These are phyloP conservation scores for Celastrina argiolus DNA, from an alignment of 2,888 invertebrate genomes.

Conservation along the genomic window DNA sequence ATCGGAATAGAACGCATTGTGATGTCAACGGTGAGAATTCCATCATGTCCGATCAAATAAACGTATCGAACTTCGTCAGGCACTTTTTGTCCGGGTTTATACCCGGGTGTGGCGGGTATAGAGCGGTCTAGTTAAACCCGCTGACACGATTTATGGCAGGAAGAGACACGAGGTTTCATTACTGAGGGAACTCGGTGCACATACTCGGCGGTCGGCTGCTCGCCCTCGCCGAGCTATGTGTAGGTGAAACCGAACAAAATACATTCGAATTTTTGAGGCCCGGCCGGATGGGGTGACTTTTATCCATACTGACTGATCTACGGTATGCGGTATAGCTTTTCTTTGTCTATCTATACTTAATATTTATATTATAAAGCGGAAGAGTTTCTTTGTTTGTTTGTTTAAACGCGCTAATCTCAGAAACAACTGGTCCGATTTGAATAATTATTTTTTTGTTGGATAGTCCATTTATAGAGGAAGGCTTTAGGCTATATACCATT, in stretches of 20 bases:
- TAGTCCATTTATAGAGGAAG: too few relatives aligned
- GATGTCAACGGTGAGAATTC: neutral
- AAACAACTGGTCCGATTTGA: too few relatives aligned
- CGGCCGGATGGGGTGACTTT: neutral
- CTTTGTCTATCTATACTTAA: too few relatives aligned
- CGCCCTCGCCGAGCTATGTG: neutral
- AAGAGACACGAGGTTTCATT: neutral
- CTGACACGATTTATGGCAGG: conserved; percentile 10
- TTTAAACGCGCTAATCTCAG: too few relatives aligned
- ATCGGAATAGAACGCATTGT: too few relatives aligned
- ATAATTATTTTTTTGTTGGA: too few relatives aligned
- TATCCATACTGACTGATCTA: neutral
- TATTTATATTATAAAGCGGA: too few relatives aligned
- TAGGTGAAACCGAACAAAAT: neutral
- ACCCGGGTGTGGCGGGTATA: neutral
- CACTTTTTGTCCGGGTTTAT: neutral
- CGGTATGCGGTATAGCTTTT: neutral
- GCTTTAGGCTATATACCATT: too few relatives aligned
- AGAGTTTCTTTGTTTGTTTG: too few relatives aligned
- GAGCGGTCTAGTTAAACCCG: neutral
- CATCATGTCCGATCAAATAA: neutral
- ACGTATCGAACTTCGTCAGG: neutral
- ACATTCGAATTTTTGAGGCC: neutral
- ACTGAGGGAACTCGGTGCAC: neutral
- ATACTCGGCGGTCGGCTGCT: too few relatives aligned